A percentile compares a stretch with the other conserved stretches of the same genome.
phyloP scores from a whole-genome alignment of 2,113 vertebrate genomes.

The Marmota flaviventris region DNA sequence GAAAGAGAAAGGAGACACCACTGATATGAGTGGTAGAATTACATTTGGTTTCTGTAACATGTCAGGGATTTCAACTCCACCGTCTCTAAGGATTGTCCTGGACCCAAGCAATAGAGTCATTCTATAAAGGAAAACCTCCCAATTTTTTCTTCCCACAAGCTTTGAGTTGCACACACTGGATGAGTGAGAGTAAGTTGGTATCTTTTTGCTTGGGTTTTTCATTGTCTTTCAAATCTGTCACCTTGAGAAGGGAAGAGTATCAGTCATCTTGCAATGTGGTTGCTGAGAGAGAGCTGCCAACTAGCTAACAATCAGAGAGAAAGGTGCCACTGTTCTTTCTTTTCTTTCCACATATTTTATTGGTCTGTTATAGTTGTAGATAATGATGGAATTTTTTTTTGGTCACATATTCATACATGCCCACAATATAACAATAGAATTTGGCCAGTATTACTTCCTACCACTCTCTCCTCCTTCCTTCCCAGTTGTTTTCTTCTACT shows the following conservation, averaged over 20 bases:
- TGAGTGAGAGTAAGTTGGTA: neutral
- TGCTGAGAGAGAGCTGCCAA: neutral
- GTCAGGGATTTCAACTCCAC: neutral
- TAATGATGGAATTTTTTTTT: too few relatives aligned
- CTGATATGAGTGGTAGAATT: neutral
- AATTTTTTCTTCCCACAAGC: neutral
- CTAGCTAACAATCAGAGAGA: neutral
- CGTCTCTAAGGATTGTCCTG: neutral
- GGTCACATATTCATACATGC: too few relatives aligned
- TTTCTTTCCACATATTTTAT: neutral
- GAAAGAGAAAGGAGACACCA: neutral
- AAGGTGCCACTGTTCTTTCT: neutral
- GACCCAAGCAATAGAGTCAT: neutral
- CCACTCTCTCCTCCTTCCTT: too few relatives aligned
- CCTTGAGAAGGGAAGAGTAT: neutral
- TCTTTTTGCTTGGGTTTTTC: conserved; percentile 40
- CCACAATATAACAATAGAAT: too few relatives aligned
- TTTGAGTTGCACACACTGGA: neutral
- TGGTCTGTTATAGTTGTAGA: too few relatives aligned
- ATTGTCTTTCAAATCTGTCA: neutral
- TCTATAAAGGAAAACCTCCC: conserved; percentile 9
- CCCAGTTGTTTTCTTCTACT: too few relatives aligned
- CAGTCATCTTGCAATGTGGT: neutral
- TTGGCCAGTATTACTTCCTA: too few relatives aligned
- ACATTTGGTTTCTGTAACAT: neutral